Percentiles rank a stretch among this genome's conserved stretches.
These are phyloP conservation scores for Bombus breviceps DNA, from an alignment of 1,140 invertebrate genomes.

Conservation along the genomic window DNA sequence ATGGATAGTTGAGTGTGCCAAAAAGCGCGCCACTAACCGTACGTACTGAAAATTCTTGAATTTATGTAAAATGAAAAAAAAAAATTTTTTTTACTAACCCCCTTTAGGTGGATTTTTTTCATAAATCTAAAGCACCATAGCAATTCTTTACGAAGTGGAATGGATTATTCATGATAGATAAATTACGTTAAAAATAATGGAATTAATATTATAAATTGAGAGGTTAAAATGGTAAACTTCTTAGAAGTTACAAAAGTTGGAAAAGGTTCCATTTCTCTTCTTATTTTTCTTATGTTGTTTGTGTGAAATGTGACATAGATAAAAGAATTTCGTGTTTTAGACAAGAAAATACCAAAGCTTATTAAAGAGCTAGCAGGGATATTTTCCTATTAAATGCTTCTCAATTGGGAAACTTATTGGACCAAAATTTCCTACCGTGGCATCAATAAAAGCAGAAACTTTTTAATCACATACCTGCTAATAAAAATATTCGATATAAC, in stretches of 20 bases:
- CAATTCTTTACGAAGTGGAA: not conserved
- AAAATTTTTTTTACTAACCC: too few species aligned
- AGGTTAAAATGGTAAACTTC: not conserved
- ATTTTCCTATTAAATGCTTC: not conserved
- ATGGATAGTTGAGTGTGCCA: constrained; percentile 36
- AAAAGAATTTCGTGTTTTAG: too few species aligned
- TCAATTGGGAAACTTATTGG: not conserved
- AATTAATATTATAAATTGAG: not conserved
- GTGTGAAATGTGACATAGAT: too few species aligned
- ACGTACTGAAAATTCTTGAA: constrained; percentile 15
- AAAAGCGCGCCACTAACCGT: not conserved
- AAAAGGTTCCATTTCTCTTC: not conserved
- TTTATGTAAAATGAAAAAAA: too few species aligned
- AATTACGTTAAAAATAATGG: too few species aligned
- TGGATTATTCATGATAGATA: too few species aligned
- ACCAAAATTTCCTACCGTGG: not conserved
- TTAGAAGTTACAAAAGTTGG: not conserved
- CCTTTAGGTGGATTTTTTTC: not conserved
- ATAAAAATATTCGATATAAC: too few species aligned
- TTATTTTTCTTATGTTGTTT: not conserved
- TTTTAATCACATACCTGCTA: too few species aligned
- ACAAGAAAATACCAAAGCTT: too few species aligned
- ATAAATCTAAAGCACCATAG: not conserved
- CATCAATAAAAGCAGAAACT: too few species aligned
- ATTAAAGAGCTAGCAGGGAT: not conserved